phyloP scores from a whole-genome alignment of 2,888 invertebrate species.

The Andrena haemorrhoa region DNA sequence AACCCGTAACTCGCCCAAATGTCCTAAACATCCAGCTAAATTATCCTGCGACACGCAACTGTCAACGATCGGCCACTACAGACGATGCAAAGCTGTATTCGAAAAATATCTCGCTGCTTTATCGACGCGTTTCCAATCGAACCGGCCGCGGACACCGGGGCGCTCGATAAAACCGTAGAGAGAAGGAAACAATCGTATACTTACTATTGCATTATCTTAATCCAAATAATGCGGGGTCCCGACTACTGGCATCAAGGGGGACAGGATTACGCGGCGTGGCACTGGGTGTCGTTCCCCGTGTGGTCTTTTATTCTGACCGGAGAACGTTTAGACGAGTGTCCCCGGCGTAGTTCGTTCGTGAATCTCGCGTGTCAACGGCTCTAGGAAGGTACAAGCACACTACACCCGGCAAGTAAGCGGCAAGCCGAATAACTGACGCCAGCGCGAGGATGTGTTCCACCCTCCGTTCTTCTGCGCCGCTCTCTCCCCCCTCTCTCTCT shows the following conservation, averaged over 20 bases:
- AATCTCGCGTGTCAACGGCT: slow-evolving; percentile 67
- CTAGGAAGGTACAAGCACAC: slow-evolving; percentile 17
- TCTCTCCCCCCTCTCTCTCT: slow-evolving; percentile 47
- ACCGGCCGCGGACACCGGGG: background rate
- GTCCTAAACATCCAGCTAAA: background rate
- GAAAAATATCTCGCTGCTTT: background rate
- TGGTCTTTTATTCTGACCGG: slow-evolving; percentile 37
- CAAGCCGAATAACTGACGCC: slow-evolving; percentile 72
- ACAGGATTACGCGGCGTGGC: slow-evolving; percentile 41
- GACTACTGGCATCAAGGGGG: slow-evolving; percentile 48
- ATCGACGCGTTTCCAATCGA: slow-evolving; percentile 1
- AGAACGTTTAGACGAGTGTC: slow-evolving; percentile 8
- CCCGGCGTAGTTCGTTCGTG: slow-evolving; percentile 4
- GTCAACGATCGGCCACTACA: background rate
- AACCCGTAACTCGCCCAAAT: too few relatives aligned
- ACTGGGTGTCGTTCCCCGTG: slow-evolving; percentile 42
- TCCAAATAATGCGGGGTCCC: slow-evolving; percentile 63
- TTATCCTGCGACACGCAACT: background rate
- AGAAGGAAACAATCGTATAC: slow-evolving; percentile 50
- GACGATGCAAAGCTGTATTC: background rate
- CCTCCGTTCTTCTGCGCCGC: slow-evolving; percentile 45
- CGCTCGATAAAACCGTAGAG: slow-evolving; percentile 39
- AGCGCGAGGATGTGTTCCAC: slow-evolving; percentile 58
- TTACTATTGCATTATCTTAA: slow-evolving; percentile 67
- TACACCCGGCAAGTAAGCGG: slow-evolving; percentile 46